Conservation (phyloP, 2,797 vertebrate genomes). For the Smutsia temminckii region DNA sequence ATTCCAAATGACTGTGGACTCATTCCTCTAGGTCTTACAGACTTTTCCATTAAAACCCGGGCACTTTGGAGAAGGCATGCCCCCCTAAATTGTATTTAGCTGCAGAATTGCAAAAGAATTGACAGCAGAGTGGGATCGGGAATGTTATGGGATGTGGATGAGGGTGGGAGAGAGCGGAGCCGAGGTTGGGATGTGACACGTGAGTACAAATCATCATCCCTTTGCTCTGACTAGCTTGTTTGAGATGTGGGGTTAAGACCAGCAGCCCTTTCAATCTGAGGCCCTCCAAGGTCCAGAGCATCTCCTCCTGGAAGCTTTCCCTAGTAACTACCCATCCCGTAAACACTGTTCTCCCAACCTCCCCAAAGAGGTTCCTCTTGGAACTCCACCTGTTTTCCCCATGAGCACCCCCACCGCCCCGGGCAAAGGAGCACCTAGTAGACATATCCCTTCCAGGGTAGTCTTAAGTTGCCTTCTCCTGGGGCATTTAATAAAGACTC, state of each 20-base stretch:
- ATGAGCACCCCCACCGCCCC: neutral
- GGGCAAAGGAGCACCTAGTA: neutral
- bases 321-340: neutral
- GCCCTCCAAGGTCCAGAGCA: neutral
- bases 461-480: neutral
- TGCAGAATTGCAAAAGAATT: neutral
- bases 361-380: neutral
- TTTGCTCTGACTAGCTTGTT: constrained; percentile 17
- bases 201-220: neutral
- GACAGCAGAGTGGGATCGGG: neutral
- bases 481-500: neutral
- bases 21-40: neutral
- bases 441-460: neutral
- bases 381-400: neutral
- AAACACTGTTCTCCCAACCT: neutral
- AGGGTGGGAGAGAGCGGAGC: neutral
- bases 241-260: neutral
- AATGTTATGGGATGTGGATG: neutral
- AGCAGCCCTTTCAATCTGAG: neutral
- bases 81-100: neutral
- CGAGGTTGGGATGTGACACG: neutral
- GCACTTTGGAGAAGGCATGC: neutral
- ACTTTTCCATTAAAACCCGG: neutral
- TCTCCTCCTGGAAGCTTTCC: neutral
- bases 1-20: neutral